phyloP scores from a whole-genome alignment of 2,888 invertebrate genomes.

The Conomelus anceps region DNA sequence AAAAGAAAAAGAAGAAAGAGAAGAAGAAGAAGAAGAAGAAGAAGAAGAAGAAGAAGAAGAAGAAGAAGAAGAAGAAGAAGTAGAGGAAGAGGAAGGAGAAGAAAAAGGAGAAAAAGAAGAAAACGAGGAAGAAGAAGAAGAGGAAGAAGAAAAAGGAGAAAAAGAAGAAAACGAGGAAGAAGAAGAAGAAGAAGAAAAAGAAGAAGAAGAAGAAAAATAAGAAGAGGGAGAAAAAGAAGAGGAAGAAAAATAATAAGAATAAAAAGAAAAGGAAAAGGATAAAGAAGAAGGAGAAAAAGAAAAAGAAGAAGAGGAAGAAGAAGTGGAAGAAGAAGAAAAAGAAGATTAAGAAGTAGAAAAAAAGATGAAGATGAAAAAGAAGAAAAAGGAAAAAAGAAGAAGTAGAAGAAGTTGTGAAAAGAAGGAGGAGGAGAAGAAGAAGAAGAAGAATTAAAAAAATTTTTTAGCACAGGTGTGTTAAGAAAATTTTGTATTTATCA shows the following conservation, averaged over 20 bases:
- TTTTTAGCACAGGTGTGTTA: too few species aligned
- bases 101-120: not conserved
- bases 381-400: too few species aligned
- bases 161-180: too few species aligned
- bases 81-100: slow-evolving; percentile 10
- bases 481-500: too few species aligned
- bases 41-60: not conserved
- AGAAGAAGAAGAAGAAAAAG: not conserved
- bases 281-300: not conserved
- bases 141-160: not conserved
- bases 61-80: not conserved
- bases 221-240: not conserved
- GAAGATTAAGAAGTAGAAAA: too few species aligned
- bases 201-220: not conserved
- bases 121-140: slow-evolving; percentile 5
- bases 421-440: too few species aligned
- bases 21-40: too few species aligned
- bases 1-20: too few species aligned
- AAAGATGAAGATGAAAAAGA: not conserved
- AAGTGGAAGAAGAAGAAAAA: not conserved
- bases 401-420: too few species aligned
- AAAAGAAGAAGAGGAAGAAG: slow-evolving; percentile 6
- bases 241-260: too few species aligned
- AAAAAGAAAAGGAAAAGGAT: too few species aligned
- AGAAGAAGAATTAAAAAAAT: too few species aligned